A percentile compares a stretch with the other conserved stretches of the same genome.
Conservation (phyloP, 2,797 vertebrate species). For the Oreortyx pictus region DNA sequence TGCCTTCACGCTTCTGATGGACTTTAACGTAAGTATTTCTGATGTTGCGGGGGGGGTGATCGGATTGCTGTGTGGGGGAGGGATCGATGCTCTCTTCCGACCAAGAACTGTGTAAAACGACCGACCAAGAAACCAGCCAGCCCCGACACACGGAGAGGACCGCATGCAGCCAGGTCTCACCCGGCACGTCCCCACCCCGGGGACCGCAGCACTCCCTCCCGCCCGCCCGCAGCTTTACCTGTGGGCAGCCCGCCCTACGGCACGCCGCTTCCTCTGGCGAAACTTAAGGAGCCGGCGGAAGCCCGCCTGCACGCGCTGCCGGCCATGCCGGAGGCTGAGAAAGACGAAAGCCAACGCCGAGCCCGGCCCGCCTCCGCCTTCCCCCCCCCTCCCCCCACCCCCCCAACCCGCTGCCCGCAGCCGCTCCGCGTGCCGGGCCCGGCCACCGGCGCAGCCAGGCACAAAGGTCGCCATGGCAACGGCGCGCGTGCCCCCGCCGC, state of each 20-base stretch:
- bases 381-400: too few relatives aligned
- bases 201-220: too few relatives aligned
- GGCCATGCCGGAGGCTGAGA: too few relatives aligned
- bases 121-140: background rate
- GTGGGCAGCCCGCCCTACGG: background rate
- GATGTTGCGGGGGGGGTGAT: too few relatives aligned
- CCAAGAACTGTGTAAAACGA: background rate
- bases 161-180: too few relatives aligned
- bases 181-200: too few relatives aligned
- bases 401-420: too few relatives aligned
- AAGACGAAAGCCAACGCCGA: too few relatives aligned
- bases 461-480: conserved; percentile 98
- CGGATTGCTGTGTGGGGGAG: too few relatives aligned
- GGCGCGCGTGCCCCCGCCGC: conserved; percentile 86
- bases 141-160: background rate
- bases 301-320: too few relatives aligned
- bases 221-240: background rate
- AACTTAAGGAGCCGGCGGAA: background rate
- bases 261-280: background rate
- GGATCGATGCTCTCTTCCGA: background rate
- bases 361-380: too few relatives aligned
- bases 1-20: background rate
- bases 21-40: background rate
- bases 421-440: too few relatives aligned
- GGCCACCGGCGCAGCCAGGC: conserved; percentile 63